Conservation (phyloP, 2,797 vertebrate genomes). For the Knipowitschia caucasica region DNA sequence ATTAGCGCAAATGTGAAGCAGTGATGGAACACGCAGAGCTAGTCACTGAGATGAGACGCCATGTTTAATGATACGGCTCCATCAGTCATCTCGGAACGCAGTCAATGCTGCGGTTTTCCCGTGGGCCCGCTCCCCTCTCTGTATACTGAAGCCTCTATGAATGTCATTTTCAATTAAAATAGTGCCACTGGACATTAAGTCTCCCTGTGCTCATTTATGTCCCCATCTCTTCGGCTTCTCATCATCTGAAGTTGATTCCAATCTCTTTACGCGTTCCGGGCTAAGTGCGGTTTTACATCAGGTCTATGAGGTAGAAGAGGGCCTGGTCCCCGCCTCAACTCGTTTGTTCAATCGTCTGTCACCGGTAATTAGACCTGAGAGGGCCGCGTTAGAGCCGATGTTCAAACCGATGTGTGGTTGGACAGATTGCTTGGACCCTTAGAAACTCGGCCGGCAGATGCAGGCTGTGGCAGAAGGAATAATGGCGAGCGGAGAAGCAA, state of each 20-base stretch:
- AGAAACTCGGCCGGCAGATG: constrained; percentile 36
- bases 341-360: constrained; percentile 57
- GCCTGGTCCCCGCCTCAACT: constrained; percentile 29
- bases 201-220: constrained; percentile 35
- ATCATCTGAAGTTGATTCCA: constrained; percentile 39
- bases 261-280: constrained; percentile 39
- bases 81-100: background rate
- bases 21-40: background rate
- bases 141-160: constrained; percentile 38
- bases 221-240: constrained; percentile 29
- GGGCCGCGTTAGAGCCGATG: constrained; percentile 49
- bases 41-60: constrained; percentile 3
- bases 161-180: constrained; percentile 50
- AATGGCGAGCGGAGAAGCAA: constrained; percentile 35
- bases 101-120: background rate
- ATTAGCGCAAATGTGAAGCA: constrained; percentile 6
- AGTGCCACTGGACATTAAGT: constrained; percentile 32
- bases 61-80: background rate
- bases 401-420: constrained; percentile 47
- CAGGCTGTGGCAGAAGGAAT: no score
- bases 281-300: constrained; percentile 47
- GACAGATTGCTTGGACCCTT: constrained; percentile 51
- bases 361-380: constrained; percentile 64
- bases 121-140: constrained; percentile 2
- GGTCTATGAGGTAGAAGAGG: constrained; percentile 36